These are phyloP conservation scores for Luidia sarsii DNA, from an alignment of 53 echinoderm and acorn worm genomes.

Conservation along the genomic window DNA sequence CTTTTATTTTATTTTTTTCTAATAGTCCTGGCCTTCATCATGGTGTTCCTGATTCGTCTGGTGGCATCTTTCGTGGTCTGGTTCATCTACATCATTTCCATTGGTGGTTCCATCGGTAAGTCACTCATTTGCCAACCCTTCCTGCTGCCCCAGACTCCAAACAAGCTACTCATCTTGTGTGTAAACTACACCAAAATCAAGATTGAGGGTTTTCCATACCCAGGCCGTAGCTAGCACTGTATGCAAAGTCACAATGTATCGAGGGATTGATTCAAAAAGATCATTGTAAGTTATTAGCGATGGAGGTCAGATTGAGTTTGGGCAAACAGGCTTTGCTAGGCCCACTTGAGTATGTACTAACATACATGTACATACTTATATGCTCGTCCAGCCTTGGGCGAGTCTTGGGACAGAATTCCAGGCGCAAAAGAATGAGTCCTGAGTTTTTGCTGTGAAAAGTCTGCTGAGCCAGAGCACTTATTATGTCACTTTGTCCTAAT, in stretches of 20 bases:
- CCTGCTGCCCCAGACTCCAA: neutral
- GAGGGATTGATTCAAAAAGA: neutral
- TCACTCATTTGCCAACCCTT: neutral
- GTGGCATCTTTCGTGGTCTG: slow-evolving; percentile 84
- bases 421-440: too few species aligned
- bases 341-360: too few species aligned
- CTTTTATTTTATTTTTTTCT: slow-evolving; percentile 1
- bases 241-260: neutral
- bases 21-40: slow-evolving; percentile 81
- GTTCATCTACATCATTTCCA: slow-evolving; percentile 82
- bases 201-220: neutral
- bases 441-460: too few species aligned
- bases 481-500: too few species aligned
- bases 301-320: too few species aligned
- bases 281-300: too few species aligned
- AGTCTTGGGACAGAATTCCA: too few species aligned
- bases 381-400: too few species aligned
- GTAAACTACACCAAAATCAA: neutral
- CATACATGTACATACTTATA: too few species aligned
- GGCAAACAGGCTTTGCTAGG: too few species aligned
- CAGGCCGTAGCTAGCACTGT: neutral
- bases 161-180: neutral
- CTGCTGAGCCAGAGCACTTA: too few species aligned
- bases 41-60: slow-evolving; percentile 87
- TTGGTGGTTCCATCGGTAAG: slow-evolving; percentile 85